phyloP scores from a whole-genome alignment of 2,888 invertebrate species.

The Myathropa florea region DNA sequence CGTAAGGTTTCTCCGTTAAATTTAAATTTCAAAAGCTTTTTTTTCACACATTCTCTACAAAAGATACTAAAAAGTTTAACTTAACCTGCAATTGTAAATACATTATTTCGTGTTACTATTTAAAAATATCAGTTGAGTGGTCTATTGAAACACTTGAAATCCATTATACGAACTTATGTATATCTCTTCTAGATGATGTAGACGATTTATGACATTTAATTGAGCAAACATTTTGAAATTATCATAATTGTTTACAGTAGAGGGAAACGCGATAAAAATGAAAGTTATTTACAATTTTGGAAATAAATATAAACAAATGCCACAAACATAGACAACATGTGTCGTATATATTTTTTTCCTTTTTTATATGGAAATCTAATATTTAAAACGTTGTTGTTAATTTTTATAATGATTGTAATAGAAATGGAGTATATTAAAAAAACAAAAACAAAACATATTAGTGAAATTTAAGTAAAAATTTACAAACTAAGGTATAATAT shows the following conservation, averaged over 20 bases:
- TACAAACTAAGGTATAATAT: constrained; percentile 60
- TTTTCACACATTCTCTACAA: too few relatives aligned
- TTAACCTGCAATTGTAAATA: not conserved
- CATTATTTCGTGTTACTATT: not conserved
- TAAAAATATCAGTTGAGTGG: not conserved
- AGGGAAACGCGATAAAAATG: not conserved
- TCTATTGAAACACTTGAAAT: not conserved
- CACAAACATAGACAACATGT: constrained; percentile 52
- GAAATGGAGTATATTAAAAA: constrained; percentile 29
- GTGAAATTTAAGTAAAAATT: constrained; percentile 58
- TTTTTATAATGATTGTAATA: constrained; percentile 44
- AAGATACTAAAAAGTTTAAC: not conserved
- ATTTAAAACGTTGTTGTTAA: constrained; percentile 62
- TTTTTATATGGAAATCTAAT: constrained; percentile 6
- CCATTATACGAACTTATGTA: not conserved
- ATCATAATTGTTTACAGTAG: not conserved
- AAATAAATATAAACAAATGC: constrained; percentile 30
- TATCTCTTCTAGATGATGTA: not conserved
- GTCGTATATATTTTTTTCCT: constrained; percentile 53
- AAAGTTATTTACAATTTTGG: constrained; percentile 33
- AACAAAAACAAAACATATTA: too few relatives aligned
- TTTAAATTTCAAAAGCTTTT: too few relatives aligned
- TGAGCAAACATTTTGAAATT: not conserved
- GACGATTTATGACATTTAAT: not conserved
- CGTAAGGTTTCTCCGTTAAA: too few relatives aligned